phyloP scores from a whole-genome alignment of 2,797 vertebrate species.

The Micromesistius poutassou region DNA sequence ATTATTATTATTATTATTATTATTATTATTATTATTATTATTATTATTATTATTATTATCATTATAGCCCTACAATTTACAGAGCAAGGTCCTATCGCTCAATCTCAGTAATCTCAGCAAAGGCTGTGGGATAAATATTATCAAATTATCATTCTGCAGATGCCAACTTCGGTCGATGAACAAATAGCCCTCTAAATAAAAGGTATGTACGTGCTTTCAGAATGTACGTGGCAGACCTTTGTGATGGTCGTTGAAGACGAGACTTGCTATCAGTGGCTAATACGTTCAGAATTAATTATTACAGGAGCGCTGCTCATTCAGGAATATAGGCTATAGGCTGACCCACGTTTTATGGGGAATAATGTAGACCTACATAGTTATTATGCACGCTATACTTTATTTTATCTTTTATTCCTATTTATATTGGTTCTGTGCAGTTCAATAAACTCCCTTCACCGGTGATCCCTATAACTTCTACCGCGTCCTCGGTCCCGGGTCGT shows the following conservation, averaged over 20 bases:
- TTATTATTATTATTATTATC: too few species aligned
- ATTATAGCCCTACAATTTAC: not conserved
- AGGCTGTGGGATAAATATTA: not conserved
- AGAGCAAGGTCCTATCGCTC: not conserved
- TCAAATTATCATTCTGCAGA: not conserved
- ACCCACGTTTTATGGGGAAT: not conserved
- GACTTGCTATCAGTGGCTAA: not conserved
- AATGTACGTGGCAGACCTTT: too few species aligned
- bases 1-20: too few species aligned
- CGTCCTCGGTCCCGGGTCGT: too few species aligned
- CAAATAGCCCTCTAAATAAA: not conserved
- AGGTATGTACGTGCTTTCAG: too few species aligned
- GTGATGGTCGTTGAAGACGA: too few species aligned
- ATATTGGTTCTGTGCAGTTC: too few species aligned
- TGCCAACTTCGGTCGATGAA: not conserved
- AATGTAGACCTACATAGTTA: not conserved
- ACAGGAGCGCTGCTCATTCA: not conserved
- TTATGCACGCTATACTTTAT: not conserved
- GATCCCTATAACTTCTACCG: too few species aligned
- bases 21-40: too few species aligned
- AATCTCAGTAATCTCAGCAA: not conserved
- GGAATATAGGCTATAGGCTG: not conserved
- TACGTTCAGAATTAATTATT: not conserved
- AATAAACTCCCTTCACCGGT: conserved; percentile 34
- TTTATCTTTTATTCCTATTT: not conserved